These are phyloP conservation scores for Lycia hirtaria DNA, from an alignment of 2,888 invertebrate genomes.

Conservation along the genomic window DNA sequence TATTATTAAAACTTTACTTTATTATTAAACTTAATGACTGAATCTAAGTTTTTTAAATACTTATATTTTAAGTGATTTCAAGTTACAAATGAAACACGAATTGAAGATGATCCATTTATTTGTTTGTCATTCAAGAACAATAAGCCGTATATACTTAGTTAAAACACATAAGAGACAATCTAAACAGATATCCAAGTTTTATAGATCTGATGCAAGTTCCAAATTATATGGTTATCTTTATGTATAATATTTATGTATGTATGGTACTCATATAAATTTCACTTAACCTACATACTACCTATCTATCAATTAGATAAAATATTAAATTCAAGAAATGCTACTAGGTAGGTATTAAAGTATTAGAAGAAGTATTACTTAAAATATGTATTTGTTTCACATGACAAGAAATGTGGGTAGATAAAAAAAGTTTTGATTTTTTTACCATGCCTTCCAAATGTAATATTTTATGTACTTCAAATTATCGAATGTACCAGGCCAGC, in stretches of 20 bases:
- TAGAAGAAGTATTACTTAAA: constrained; percentile 22
- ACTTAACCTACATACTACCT: constrained; percentile 52
- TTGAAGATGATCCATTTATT: constrained; percentile 80
- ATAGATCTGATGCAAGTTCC: constrained; percentile 79
- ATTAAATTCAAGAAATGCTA: constrained; percentile 47
- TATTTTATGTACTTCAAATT: too few species aligned
- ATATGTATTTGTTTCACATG: constrained; percentile 31
- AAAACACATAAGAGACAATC: constrained; percentile 70
- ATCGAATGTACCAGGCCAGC: not conserved
- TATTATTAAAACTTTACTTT: too few species aligned
- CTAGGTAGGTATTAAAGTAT: constrained; percentile 13
- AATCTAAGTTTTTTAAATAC: too few species aligned
- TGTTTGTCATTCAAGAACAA: constrained; percentile 76
- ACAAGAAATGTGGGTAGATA: constrained; percentile 39
- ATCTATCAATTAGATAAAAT: constrained; percentile 46
- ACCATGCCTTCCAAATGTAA: too few species aligned
- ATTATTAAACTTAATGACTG: too few species aligned
- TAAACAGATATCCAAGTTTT: constrained; percentile 70
- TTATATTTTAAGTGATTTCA: not conserved
- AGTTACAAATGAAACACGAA: constrained; percentile 64
- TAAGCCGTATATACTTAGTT: constrained; percentile 73
- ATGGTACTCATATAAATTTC: constrained; percentile 47
- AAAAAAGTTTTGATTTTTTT: too few species aligned
- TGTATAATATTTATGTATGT: constrained; percentile 17
- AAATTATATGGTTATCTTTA: constrained; percentile 45